These are phyloP conservation scores for Physella acuta DNA, from an alignment of 1,140 invertebrate genomes.

Conservation along the genomic window DNA sequence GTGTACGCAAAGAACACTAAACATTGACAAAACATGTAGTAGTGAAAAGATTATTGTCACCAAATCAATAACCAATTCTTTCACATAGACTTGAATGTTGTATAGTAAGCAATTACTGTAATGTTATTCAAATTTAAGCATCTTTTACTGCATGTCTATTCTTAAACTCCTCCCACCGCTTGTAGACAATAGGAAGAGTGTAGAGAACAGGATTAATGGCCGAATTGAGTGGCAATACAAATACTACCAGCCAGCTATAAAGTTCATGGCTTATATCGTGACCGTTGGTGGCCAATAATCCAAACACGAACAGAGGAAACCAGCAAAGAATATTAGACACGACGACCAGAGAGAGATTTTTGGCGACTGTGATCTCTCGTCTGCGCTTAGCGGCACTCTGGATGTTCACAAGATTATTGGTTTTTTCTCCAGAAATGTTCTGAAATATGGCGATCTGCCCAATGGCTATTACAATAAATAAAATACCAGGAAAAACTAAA, in stretches of 20 bases:
- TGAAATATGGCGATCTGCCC: slow-evolving; percentile 15
- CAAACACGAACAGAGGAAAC: slow-evolving; percentile 40
- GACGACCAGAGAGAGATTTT: no score
- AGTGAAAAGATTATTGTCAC: no score
- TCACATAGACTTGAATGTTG: no score
- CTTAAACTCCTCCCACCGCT: slow-evolving; percentile 6
- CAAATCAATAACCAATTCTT: no score
- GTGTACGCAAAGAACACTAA: no score
- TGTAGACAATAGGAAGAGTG: slow-evolving; percentile 17
- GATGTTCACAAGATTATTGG: slow-evolving; percentile 24
- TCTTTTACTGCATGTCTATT: no score
- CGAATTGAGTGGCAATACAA: slow-evolving; percentile 37
- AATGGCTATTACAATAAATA: slow-evolving; percentile 22
- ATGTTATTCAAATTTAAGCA: no score
- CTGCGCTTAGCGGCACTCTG: background rate
- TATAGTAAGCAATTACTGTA: no score
- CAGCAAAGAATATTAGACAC: slow-evolving; percentile 36
- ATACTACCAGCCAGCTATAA: slow-evolving; percentile 34
- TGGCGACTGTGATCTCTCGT: no score
- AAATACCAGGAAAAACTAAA: slow-evolving; percentile 22
- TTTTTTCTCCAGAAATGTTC: background rate
- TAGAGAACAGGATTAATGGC: slow-evolving; percentile 36
- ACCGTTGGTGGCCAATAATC: slow-evolving; percentile 30
- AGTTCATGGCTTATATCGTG: slow-evolving; percentile 25
- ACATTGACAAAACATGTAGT: no score